Base-by-base conservation (phyloP, 2,888 invertebrate species). In the Miltochrista miniata region DNA sequence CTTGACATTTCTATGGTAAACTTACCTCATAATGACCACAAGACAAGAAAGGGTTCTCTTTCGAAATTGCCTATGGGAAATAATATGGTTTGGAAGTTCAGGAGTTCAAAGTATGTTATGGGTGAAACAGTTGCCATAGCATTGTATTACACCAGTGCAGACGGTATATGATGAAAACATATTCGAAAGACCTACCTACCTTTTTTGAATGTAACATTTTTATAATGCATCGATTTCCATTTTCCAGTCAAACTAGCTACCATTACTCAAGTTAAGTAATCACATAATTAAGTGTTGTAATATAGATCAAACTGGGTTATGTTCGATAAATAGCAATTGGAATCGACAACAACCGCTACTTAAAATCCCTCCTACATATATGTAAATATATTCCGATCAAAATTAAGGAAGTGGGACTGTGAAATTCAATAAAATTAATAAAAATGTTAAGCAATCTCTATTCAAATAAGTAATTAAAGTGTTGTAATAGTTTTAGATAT, bases 191-290 rank as follows among this genome's bases (percentile, higher is more conserved):
- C 5, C 18, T 24, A 24, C 18, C 18, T 2, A 24, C 18, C 18
- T 24, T 24, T 24, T 48, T 48, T 37, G n/a, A 18, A 53, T 24
- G 18, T 24, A 24, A 2, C 46, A 48, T 59, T 56, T 59, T 56
- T 51, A 46, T 59, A 55, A 46, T 33, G 13, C 48, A 49, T 14
- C 30, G 36, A 48, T 56, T 59, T 47, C 15, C 18, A 37, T 61
- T 58, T 67, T 63, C 65, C 48, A 31, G 54, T 48, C 41, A 30
- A 49, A 52, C 64, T 7, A 15, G 51, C 38, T 56, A 45, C 51
- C 38, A 48, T 54, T 60, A 66, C 50, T 58, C 11, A 40, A 37
- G 45, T 63, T 50, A 56, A 47, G 51, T 64, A 66, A 63, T 55
- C 48, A 54, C 47, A 54, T 47, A 49, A 33, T 12, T 56, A 58